Percentiles rank a stretch among this genome's conserved stretches.
These are phyloP conservation scores for Parnassius smintheus DNA, from an alignment of 2,888 invertebrate species.

Conservation along the genomic window DNA sequence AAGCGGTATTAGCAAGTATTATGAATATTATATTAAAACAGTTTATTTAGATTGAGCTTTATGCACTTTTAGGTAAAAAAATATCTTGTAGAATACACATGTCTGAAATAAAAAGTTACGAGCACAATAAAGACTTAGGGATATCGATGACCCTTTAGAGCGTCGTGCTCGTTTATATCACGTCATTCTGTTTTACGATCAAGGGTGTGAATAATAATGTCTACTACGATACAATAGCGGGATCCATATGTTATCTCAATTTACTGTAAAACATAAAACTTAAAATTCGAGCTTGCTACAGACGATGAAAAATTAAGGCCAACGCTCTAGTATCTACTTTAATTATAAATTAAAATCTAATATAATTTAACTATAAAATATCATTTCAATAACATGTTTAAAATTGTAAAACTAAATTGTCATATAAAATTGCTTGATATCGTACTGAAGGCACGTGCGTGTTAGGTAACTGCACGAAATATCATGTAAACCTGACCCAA, in stretches of 20 bases:
- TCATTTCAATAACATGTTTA: too few relatives aligned
- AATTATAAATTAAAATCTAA: too few relatives aligned
- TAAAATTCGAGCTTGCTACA: constrained; percentile 23
- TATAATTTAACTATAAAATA: too few relatives aligned
- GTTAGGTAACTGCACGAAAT: too few relatives aligned
- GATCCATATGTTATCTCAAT: constrained; percentile 40
- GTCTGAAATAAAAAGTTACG: neutral
- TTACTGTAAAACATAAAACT: constrained; percentile 38
- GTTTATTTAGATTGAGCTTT: too few relatives aligned
- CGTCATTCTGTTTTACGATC: constrained; percentile 54
- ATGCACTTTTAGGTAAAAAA: neutral
- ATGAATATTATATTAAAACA: neutral
- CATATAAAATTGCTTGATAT: too few relatives aligned
- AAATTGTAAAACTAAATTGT: too few relatives aligned
- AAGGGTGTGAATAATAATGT: constrained; percentile 51
- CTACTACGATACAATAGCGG: constrained; percentile 46
- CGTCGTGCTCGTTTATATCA: constrained; percentile 40
- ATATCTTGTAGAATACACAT: neutral
- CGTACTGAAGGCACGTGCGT: too few relatives aligned
- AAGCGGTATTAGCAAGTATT: neutral
- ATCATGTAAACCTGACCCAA: too few relatives aligned
- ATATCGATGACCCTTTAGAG: constrained; percentile 47
- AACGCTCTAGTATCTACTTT: too few relatives aligned
- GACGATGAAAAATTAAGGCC: neutral
- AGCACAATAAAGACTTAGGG: constrained; percentile 44